These are phyloP conservation scores for Acholoe squamosa DNA, from an alignment of 2,888 invertebrate species.

Conservation along the genomic window DNA sequence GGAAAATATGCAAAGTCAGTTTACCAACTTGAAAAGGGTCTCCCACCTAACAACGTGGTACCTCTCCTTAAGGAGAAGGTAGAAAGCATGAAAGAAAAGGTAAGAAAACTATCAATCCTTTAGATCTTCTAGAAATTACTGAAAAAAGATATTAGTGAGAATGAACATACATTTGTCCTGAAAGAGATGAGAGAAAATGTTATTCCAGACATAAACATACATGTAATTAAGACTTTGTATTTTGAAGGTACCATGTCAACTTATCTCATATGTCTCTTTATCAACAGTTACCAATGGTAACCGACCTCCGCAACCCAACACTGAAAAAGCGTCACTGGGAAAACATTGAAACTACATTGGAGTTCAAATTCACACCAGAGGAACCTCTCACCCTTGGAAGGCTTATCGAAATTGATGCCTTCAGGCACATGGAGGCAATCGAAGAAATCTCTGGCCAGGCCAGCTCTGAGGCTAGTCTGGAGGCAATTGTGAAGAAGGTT, in stretches of 20 bases:
- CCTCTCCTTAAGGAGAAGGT: slow-evolving; percentile 90
- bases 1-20: slow-evolving; percentile 89
- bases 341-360: slow-evolving; percentile 90
- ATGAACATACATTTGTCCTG: too few relatives aligned
- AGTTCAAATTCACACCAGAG: slow-evolving; percentile 88
- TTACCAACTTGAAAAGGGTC: slow-evolving; percentile 91
- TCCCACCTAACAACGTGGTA: slow-evolving; percentile 91
- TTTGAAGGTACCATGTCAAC: too few relatives aligned
- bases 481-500: slow-evolving; percentile 91
- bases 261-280: background rate
- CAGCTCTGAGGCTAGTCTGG: slow-evolving; percentile 93
- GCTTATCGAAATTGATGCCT: slow-evolving; percentile 90
- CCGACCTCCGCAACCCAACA: slow-evolving; percentile 91
- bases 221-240: too few relatives aligned
- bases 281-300: slow-evolving; percentile 87
- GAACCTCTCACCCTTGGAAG: slow-evolving; percentile 87
- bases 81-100: slow-evolving; percentile 91
- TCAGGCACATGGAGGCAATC: slow-evolving; percentile 89
- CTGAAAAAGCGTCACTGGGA: slow-evolving; percentile 92
- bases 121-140: background rate
- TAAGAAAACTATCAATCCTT: background rate
- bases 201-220: too few relatives aligned
- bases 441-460: slow-evolving; percentile 94
- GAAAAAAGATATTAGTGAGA: too few relatives aligned
- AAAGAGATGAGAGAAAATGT: too few relatives aligned